These are phyloP conservation scores for Nycticebus coucang DNA, from an alignment of 2,113 vertebrate species.

Conservation along the genomic window DNA sequence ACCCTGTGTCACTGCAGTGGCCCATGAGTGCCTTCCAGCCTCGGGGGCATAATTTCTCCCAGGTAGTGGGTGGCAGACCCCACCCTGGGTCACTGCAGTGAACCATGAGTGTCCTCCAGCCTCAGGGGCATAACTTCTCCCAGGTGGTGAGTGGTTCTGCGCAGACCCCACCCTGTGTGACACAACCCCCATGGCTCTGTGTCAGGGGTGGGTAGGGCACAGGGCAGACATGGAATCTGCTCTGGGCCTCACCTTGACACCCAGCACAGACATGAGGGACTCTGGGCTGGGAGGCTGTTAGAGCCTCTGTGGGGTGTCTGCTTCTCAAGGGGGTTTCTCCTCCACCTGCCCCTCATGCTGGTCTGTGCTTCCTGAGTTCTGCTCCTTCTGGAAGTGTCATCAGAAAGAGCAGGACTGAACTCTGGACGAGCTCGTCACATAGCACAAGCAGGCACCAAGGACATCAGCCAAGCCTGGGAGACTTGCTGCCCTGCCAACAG, in stretches of 20 bases:
- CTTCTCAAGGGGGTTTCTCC: not conserved
- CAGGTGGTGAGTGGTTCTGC: no score
- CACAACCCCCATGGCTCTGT: not conserved
- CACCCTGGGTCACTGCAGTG: not conserved
- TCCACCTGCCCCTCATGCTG: not conserved
- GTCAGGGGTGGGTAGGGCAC: no score
- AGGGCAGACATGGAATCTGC: not conserved
- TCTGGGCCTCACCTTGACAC: not conserved
- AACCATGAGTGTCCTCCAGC: no score
- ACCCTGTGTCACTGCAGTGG: not conserved
- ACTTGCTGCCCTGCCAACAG: no score
- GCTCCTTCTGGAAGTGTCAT: not conserved
- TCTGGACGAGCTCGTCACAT: not conserved
- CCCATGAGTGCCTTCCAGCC: not conserved
- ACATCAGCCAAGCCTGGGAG: not conserved
- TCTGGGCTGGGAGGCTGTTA: not conserved
- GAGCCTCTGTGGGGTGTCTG: not conserved
- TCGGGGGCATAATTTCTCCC: not conserved
- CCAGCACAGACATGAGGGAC: not conserved
- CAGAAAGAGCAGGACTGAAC: not conserved
- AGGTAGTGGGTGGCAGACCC: rapidly evolving
- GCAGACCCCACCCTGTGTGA: not conserved
- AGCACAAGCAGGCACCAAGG: not conserved
- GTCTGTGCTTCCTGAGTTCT: not conserved
- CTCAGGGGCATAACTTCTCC: no score